Evolutionary conservation across 2,797 vertebrate genomes (phyloP).

Genomic region (Acanthurus lineatus): DNA sequence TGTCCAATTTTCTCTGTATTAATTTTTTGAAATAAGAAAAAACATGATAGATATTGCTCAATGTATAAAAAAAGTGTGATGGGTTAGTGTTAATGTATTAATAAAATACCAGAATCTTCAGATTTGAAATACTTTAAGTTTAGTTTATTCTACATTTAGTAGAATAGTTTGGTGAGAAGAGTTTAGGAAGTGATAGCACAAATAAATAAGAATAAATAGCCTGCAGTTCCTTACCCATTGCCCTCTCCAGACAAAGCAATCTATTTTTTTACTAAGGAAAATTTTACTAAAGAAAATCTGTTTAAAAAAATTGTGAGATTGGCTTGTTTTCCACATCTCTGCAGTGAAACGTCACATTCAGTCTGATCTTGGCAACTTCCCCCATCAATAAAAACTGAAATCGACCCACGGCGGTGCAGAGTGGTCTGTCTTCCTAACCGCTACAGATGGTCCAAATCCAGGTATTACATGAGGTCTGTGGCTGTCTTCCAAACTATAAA

Average conservation of each 20-base stretch:
- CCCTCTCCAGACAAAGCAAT: too few species aligned
- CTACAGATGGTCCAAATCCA: conserved; percentile 8
- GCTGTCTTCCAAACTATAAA: conserved; percentile 6
- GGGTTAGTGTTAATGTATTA: too few species aligned
- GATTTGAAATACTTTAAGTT: too few species aligned
- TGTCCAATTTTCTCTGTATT: too few species aligned
- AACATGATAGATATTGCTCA: too few species aligned
- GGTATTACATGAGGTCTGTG: conserved; percentile 10
- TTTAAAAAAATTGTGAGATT: not conserved
- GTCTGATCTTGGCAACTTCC: not conserved
- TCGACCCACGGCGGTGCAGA: not conserved
- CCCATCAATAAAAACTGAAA: not conserved
- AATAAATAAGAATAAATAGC: too few species aligned
- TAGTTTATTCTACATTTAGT: not conserved
- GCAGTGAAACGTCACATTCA: not conserved
- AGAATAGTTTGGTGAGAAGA: not conserved
- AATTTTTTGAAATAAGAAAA: too few species aligned
- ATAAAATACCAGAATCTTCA: too few species aligned
- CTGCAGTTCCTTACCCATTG: too few species aligned
- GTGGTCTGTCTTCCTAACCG: not conserved
- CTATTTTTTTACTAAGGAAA: not conserved
- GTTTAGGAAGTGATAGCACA: not conserved
- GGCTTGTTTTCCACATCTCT: not conserved
- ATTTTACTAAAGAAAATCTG: conserved; percentile 3
- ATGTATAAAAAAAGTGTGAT: too few species aligned